Percentiles rank a stretch among this genome's conserved stretches.
phyloP scores from a whole-genome alignment of 2,113 vertebrate species.

The Neotragus moschatus region DNA sequence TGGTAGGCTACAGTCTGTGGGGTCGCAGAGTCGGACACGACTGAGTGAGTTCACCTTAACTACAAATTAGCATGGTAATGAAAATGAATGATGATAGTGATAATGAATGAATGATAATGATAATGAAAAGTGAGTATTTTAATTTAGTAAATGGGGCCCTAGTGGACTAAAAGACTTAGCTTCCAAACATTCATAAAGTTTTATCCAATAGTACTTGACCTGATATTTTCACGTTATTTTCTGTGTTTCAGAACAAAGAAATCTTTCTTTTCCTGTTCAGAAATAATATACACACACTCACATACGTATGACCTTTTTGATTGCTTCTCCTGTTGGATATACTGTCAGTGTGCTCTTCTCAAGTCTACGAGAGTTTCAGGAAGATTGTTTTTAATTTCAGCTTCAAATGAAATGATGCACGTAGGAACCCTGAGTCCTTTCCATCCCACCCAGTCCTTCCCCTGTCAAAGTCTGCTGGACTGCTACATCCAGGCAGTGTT shows the following conservation, averaged over 20 bases:
- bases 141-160: neutral
- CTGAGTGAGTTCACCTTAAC: too few species aligned
- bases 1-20: too few species aligned
- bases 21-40: too few species aligned
- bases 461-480: neutral
- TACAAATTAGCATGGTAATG: neutral
- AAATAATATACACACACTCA: neutral
- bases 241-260: neutral
- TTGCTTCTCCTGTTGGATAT: neutral
- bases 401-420: neutral
- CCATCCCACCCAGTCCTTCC: neutral
- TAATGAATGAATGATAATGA: too few species aligned
- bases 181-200: neutral
- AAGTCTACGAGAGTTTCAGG: neutral
- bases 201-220: neutral
- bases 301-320: neutral
- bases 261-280: neutral
- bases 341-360: neutral
- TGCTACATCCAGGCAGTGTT: neutral
- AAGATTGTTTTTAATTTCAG: neutral
- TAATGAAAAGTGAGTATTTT: neutral
- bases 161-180: neutral
- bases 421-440: neutral
- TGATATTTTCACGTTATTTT: neutral
- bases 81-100: neutral